Conservation (phyloP, 2,797 vertebrate genomes). For the Hydrophis major region DNA sequence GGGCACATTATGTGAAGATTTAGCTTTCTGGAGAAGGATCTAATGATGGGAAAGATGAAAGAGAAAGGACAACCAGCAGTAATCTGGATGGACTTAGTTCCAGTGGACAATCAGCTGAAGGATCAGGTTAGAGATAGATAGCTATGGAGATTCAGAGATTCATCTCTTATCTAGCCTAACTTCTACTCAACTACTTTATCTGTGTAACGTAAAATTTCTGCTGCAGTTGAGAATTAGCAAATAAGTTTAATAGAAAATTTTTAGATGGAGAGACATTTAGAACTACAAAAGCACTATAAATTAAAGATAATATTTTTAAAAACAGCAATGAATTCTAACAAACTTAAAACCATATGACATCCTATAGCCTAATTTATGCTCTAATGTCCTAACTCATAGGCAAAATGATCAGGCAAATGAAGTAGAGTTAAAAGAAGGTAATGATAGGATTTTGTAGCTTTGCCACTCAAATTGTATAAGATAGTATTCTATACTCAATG, state of each 20-base stretch:
- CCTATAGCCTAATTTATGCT: background rate
- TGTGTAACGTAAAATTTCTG: background rate
- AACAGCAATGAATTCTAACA: background rate
- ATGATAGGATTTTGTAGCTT: background rate
- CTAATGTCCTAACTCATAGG: background rate
- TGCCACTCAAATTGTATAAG: background rate
- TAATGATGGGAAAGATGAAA: background rate
- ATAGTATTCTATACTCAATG: background rate
- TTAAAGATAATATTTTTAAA: background rate
- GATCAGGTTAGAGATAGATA: background rate
- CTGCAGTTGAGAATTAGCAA: background rate
- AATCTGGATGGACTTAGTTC: background rate
- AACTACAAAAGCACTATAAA: background rate
- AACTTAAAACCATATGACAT: background rate
- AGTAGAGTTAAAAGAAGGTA: too few species aligned
- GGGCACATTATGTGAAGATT: background rate
- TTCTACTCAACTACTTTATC: background rate
- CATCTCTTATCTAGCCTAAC: background rate
- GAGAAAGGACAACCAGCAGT: background rate
- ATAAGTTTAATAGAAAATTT: background rate
- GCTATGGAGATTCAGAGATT: background rate
- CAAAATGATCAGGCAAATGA: background rate
- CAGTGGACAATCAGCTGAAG: background rate
- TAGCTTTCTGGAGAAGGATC: background rate
- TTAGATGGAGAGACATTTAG: background rate